Conservation (phyloP, 1,140 invertebrate species). For the Drosophila gunungcola region DNA sequence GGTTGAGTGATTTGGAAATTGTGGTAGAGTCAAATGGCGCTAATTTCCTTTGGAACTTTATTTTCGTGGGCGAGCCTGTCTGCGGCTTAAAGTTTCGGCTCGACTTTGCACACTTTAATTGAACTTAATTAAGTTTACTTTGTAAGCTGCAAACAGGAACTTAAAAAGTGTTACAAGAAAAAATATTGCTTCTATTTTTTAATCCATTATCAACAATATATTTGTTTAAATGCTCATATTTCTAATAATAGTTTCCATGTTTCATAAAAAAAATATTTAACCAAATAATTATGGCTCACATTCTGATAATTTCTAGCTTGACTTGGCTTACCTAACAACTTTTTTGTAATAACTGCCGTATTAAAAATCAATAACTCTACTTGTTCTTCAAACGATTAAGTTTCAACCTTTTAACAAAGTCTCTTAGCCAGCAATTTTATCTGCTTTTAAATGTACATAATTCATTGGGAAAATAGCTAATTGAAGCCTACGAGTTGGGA, state of each 20-base stretch:
- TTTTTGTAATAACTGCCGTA: background rate
- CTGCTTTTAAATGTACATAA: conserved; percentile 37
- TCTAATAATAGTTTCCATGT: too few relatives aligned
- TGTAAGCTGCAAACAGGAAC: background rate
- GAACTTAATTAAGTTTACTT: conserved; percentile 58
- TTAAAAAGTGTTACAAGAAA: too few relatives aligned
- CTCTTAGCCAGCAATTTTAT: conserved; percentile 22
- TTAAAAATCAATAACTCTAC: conserved; percentile 16
- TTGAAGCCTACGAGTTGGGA: conserved; percentile 16
- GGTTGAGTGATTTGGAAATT: conserved; percentile 52
- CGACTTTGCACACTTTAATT: conserved; percentile 43
- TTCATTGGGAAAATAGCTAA: conserved; percentile 31
- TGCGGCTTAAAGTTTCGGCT: conserved; percentile 41
- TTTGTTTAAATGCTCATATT: too few relatives aligned
- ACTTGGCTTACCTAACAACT: background rate
- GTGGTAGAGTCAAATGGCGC: conserved; percentile 46
- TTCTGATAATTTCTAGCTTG: background rate
- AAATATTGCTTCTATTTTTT: too few relatives aligned
- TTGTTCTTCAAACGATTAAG: conserved; percentile 3
- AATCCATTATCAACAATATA: too few relatives aligned
- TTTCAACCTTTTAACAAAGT: conserved; percentile 31
- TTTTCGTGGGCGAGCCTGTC: conserved; percentile 38
- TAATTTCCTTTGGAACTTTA: conserved; percentile 62
- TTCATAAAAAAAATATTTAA: background rate
- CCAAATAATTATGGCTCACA: background rate